Percentiles rank a stretch among this genome's conserved stretches.
These are phyloP conservation scores for Microcebus lehilahytsara DNA, from an alignment of 2,113 vertebrate genomes.

Conservation along the genomic window DNA sequence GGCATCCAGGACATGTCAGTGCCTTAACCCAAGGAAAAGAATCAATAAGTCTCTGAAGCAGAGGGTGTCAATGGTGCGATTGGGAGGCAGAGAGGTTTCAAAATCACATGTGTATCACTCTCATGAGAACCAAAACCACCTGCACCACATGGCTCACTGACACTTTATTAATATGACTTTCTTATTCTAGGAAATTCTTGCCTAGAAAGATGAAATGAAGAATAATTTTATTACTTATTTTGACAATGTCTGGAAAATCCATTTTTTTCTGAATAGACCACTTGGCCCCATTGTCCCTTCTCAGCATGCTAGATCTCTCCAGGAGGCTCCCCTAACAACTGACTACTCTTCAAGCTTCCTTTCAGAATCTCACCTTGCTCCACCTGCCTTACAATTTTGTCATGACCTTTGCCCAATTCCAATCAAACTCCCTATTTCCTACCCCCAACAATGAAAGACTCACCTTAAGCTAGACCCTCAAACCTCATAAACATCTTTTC, in stretches of 20 bases:
- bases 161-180: background rate
- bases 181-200: background rate
- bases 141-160: background rate
- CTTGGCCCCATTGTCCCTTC: background rate
- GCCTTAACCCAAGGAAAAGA: background rate
- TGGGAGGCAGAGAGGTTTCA: background rate
- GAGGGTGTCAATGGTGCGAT: background rate
- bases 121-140: background rate
- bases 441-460: background rate
- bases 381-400: background rate
- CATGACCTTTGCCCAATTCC: background rate
- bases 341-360: background rate
- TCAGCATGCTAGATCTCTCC: background rate
- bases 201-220: background rate
- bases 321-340: background rate
- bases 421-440: fast-evolving
- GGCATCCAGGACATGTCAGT: background rate
- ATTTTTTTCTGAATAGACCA: background rate
- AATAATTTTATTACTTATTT: background rate
- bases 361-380: background rate
- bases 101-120: background rate
- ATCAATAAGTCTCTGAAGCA: background rate
- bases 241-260: background rate
- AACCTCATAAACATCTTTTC: background rate
- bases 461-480: background rate